A percentile compares a stretch with the other conserved stretches of the same genome.
phyloP scores from a whole-genome alignment of 2,888 invertebrate species.

The Lasioglossum villosulum region DNA sequence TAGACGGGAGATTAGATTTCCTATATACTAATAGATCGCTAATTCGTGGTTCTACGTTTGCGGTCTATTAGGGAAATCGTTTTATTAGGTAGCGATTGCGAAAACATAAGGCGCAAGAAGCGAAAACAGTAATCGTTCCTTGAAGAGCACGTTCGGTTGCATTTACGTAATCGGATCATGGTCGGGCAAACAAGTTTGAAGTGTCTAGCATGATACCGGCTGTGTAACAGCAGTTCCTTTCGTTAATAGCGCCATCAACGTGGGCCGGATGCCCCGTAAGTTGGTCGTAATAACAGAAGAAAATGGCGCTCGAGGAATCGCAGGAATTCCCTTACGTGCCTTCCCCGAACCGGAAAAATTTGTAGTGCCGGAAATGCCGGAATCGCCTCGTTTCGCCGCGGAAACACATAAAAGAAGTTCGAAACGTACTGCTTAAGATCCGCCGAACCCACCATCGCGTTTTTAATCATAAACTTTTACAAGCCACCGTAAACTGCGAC shows the following conservation, averaged over 20 bases:
- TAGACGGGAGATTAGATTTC: background rate
- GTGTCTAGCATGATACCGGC: constrained; percentile 34
- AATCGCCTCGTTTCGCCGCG: constrained; percentile 31
- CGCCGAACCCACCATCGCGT: constrained; percentile 8
- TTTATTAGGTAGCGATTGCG: background rate
- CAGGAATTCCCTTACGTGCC: constrained; percentile 55
- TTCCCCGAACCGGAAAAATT: constrained; percentile 45
- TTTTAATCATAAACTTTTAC: constrained; percentile 55
- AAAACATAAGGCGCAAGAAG: background rate
- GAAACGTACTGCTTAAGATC: constrained; percentile 28
- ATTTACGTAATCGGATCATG: constrained; percentile 50
- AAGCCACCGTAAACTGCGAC: constrained; percentile 16
- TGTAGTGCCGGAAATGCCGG: constrained; percentile 23
- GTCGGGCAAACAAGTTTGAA: constrained; percentile 24
- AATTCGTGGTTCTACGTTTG: background rate
- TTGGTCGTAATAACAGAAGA: constrained; percentile 55
- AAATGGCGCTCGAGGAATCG: constrained; percentile 43
- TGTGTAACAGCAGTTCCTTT: constrained; percentile 51
- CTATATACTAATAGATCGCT: background rate
- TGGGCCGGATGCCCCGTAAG: constrained; percentile 43
- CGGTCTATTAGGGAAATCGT: constrained; percentile 4
- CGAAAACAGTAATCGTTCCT: constrained; percentile 23
- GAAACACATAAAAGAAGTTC: constrained; percentile 51
- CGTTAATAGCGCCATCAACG: constrained; percentile 58
- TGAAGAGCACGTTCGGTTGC: constrained; percentile 29